Evolutionary conservation across 2,888 invertebrate species (phyloP).

Genomic region (Platycheirus rosarum): DNA sequence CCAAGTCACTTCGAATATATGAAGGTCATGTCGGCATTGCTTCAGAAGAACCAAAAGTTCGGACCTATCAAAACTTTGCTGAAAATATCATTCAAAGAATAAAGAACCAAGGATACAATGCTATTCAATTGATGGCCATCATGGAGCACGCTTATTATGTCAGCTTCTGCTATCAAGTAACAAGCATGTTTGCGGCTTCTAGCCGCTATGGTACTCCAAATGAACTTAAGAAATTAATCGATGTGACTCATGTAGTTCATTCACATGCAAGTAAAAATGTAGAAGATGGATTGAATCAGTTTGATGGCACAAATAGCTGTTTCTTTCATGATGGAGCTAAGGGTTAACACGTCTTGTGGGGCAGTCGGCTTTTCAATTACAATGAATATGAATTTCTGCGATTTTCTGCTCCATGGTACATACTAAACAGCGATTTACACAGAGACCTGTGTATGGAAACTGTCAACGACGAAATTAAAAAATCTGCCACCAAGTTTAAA

Average conservation of each 20-base stretch:
- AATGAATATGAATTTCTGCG: conserved; percentile 95
- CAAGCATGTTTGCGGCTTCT: conserved; percentile 96
- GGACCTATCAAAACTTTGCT: conserved; percentile 95
- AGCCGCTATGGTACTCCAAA: conserved; percentile 99
- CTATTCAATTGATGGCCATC: conserved; percentile 99
- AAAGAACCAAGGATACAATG: conserved; percentile 96
- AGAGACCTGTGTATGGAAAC: conserved; percentile 98
- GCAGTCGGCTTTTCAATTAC: conserved; percentile 98
- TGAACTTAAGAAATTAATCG: conserved; percentile 95
- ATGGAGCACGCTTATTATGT: conserved; percentile 99
- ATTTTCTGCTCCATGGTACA: no score
- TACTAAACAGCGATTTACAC: conserved; percentile 98
- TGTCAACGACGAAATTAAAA: no score
- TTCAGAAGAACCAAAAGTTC: conserved; percentile 93
- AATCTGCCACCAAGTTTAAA: no score
- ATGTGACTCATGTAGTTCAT: conserved; percentile 98
- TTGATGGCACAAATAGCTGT: conserved; percentile 96
- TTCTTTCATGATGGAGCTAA: conserved; percentile 96
- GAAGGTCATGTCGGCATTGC: conserved; percentile 99
- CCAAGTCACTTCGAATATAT: conserved; percentile 94
- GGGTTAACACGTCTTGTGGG: conserved; percentile 97
- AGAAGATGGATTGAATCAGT: conserved; percentile 97
- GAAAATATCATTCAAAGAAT: conserved; percentile 95
- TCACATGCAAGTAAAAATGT: conserved; percentile 99
- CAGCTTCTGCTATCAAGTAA: conserved; percentile 99